phyloP scores from a whole-genome alignment of 2,113 vertebrate genomes.

The Felis chaus region DNA sequence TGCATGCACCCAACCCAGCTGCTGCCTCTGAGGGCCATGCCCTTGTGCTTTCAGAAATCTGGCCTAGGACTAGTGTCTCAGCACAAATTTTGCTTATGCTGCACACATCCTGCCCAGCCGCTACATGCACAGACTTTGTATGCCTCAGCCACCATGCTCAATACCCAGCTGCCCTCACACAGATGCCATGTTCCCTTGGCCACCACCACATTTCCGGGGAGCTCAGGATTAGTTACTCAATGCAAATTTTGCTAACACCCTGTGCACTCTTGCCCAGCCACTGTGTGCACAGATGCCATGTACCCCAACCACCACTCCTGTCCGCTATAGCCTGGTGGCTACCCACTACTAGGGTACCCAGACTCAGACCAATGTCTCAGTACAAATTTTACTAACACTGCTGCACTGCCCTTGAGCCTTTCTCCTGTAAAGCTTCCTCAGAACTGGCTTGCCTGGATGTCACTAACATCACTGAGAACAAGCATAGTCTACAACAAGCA shows the following conservation, averaged over 20 bases:
- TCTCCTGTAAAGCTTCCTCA: neutral
- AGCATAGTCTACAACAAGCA: neutral
- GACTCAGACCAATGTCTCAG: neutral
- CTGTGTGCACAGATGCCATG: neutral
- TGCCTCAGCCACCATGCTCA: neutral
- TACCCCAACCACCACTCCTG: neutral
- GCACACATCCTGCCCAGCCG: neutral
- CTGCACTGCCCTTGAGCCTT: neutral
- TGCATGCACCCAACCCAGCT: neutral
- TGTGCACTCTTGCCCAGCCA: neutral
- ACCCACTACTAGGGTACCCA: neutral
- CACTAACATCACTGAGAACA: neutral
- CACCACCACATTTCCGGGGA: neutral
- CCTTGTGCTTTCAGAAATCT: neutral
- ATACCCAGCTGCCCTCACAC: neutral
- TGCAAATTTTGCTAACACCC: neutral
- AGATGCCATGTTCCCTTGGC: neutral
- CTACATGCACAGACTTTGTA: neutral
- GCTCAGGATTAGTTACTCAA: neutral
- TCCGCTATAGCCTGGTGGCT: neutral
- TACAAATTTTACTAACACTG: neutral
- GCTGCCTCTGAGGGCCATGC: neutral
- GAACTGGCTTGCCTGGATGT: neutral
- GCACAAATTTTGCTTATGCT: neutral
- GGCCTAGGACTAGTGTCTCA: neutral